Conservation (phyloP, 2,113 vertebrate species). For the Amphilophus citrinellus region DNA sequence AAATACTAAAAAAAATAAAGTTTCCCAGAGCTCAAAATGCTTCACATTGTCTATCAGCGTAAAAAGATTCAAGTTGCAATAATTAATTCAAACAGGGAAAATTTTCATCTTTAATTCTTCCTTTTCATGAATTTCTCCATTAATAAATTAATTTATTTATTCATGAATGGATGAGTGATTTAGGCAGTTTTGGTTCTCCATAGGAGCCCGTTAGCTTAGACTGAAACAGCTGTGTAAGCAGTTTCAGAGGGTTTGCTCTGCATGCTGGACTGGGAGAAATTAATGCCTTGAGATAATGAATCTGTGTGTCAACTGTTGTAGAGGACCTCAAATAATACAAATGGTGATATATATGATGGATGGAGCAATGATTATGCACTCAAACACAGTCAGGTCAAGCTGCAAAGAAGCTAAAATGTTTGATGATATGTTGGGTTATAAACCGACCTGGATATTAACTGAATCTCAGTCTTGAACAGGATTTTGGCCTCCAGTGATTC, state of each 20-base stretch:
- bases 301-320: neutral
- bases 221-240: too few species aligned
- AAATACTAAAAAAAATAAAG: neutral
- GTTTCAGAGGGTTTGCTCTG: too few species aligned
- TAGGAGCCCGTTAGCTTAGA: too few species aligned
- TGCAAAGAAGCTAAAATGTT: neutral
- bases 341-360: neutral
- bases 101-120: neutral
- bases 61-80: too few species aligned
- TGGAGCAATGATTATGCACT: accelerated
- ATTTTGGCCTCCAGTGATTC: accelerated
- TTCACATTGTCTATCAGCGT: too few species aligned
- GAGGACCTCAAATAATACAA: neutral
- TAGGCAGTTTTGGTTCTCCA: too few species aligned
- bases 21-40: too few species aligned
- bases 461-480: neutral
- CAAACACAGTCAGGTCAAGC: accelerated
- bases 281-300: neutral
- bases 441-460: neutral
- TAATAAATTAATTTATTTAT: neutral
- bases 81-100: too few species aligned
- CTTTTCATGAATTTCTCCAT: neutral
- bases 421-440: neutral
- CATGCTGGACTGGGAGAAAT: too few species aligned
- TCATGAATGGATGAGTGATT: neutral